A percentile compares a stretch with the other conserved stretches of the same genome.
phyloP scores from a whole-genome alignment of 2,888 invertebrate genomes.

The Himalopsyche kuldschensis region DNA sequence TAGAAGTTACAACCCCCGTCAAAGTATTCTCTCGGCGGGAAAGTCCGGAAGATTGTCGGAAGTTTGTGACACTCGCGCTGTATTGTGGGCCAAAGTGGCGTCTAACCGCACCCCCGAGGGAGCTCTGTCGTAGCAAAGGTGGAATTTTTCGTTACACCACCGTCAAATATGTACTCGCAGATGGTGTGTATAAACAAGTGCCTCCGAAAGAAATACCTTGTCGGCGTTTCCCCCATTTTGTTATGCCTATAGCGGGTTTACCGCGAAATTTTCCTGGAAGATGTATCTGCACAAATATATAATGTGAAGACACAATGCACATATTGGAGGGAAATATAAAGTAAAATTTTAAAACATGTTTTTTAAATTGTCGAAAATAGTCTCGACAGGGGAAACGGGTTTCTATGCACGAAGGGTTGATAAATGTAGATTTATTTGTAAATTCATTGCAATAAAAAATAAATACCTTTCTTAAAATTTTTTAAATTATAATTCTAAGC shows the following conservation, averaged over 20 bases:
- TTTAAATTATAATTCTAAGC: no score
- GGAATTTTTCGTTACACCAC: not conserved
- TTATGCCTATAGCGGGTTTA: not conserved
- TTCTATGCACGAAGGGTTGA: no score
- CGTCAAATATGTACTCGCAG: not conserved
- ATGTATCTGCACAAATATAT: not conserved
- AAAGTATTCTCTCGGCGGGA: not conserved
- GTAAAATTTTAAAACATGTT: no score
- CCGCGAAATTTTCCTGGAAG: not conserved
- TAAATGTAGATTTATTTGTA: no score
- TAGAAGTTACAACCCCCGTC: not conserved
- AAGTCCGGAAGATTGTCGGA: constrained; percentile 18
- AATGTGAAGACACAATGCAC: not conserved
- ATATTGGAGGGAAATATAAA: not conserved
- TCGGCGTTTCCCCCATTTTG: not conserved
- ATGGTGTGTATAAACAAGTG: not conserved
- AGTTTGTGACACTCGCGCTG: constrained; percentile 7
- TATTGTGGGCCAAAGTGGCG: constrained; percentile 8
- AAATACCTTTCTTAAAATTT: no score
- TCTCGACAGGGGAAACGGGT: no score
- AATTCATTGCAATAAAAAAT: no score
- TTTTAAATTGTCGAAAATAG: no score
- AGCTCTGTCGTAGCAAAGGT: not conserved
- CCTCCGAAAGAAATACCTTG: not conserved
- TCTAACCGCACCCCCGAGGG: not conserved